phyloP scores from a whole-genome alignment of 1,140 invertebrate genomes.

The Portunus trituberculatus region DNA sequence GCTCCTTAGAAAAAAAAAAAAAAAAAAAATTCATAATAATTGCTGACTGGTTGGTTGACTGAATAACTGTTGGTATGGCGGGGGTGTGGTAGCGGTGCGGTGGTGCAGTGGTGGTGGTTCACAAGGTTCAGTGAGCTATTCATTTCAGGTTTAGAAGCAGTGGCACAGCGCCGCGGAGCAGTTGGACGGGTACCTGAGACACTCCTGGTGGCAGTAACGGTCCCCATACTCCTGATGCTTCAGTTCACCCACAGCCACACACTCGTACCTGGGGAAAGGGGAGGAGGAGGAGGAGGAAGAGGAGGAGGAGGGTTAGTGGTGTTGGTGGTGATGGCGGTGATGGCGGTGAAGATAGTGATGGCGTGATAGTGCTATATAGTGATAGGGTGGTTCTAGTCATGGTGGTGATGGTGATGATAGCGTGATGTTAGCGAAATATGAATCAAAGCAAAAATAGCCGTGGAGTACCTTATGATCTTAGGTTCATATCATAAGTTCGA shows the following conservation, averaged over 20 bases:
- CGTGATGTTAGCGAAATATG: not conserved
- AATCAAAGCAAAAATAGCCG: not conserved
- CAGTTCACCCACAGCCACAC: constrained; percentile 89
- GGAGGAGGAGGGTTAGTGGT: not conserved
- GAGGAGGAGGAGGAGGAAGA: not conserved
- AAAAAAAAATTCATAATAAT: not conserved
- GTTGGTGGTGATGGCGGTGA: not conserved
- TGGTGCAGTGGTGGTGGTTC: not conserved
- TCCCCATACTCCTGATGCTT: constrained; percentile 78
- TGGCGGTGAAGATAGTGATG: not conserved
- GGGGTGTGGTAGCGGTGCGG: not conserved
- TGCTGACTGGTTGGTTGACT: not conserved
- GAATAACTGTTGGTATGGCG: not conserved
- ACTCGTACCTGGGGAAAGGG: constrained; percentile 87
- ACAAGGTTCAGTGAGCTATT: not conserved
- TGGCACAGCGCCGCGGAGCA: constrained; percentile 77
- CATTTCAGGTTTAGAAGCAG: constrained; percentile 65
- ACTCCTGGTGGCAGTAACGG: constrained; percentile 78
- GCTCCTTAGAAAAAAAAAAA: not conserved
- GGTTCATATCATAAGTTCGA: no score
- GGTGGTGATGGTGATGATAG: not conserved
- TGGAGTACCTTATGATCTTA: no score
- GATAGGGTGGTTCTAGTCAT: not conserved
- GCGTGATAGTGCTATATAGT: not conserved
- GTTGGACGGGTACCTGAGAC: constrained; percentile 76